Conservation (phyloP, 2,113 vertebrate genomes). For the Delphinapterus leucas region DNA sequence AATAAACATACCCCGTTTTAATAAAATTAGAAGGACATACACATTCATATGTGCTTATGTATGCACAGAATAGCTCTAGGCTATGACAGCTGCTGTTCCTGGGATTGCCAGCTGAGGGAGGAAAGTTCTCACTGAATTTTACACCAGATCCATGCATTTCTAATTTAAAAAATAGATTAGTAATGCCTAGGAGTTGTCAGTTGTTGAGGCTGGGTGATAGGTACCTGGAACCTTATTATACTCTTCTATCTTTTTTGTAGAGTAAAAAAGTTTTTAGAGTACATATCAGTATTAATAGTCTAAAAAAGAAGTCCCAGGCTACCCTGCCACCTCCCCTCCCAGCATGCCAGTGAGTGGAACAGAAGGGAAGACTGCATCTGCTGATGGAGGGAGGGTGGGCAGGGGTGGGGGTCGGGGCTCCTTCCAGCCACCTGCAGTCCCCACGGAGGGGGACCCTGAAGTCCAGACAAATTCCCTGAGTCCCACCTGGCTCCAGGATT, state of each 20-base stretch:
- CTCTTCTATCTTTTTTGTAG: background rate
- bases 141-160: background rate
- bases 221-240: background rate
- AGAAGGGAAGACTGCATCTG: background rate
- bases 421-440: background rate
- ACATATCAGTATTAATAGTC: background rate
- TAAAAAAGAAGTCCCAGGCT: background rate
- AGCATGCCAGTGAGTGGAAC: fast-evolving
- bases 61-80: background rate
- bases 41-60: background rate
- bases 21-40: background rate
- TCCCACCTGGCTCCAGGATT: background rate
- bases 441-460: background rate
- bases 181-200: background rate
- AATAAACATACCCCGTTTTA: background rate
- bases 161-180: background rate
- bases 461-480: background rate
- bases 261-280: background rate
- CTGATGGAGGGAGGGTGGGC: too few species aligned
- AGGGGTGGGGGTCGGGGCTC: too few species aligned
- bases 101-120: background rate
- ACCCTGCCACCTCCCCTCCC: too few species aligned
- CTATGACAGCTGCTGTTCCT: background rate
- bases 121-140: background rate
- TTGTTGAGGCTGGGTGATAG: background rate